These are phyloP conservation scores for Tychaedon coryphoeus DNA, from an alignment of 2,113 vertebrate species.

Conservation along the genomic window DNA sequence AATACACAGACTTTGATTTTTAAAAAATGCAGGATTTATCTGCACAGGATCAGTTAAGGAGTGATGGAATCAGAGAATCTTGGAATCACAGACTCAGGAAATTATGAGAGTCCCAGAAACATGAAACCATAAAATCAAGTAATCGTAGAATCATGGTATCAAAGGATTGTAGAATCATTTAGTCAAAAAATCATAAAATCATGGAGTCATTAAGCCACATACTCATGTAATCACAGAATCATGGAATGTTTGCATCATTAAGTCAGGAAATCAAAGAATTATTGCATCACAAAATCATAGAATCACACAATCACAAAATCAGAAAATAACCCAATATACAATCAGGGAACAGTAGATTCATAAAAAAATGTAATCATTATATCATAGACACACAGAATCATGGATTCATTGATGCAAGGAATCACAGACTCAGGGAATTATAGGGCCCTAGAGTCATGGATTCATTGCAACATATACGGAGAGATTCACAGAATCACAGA, in stretches of 20 bases:
- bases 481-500: background rate
- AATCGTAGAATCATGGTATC: background rate
- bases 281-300: background rate
- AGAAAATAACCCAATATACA: background rate
- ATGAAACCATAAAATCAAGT: background rate
- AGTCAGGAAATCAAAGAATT: background rate
- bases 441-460: background rate
- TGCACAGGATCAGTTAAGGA: background rate
- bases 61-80: background rate
- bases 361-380: background rate
- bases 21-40: background rate
- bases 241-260: background rate
- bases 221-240: background rate
- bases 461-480: background rate
- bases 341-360: background rate
- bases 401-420: background rate
- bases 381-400: background rate
- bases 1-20: background rate
- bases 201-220: background rate
- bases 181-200: background rate
- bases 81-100: background rate
- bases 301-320: background rate
- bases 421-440: background rate
- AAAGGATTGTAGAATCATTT: background rate
- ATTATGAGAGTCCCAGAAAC: background rate